A percentile compares a stretch with the other conserved stretches of the same genome.
Conservation (phyloP, 2,113 vertebrate genomes). For the Rana temporaria region DNA sequence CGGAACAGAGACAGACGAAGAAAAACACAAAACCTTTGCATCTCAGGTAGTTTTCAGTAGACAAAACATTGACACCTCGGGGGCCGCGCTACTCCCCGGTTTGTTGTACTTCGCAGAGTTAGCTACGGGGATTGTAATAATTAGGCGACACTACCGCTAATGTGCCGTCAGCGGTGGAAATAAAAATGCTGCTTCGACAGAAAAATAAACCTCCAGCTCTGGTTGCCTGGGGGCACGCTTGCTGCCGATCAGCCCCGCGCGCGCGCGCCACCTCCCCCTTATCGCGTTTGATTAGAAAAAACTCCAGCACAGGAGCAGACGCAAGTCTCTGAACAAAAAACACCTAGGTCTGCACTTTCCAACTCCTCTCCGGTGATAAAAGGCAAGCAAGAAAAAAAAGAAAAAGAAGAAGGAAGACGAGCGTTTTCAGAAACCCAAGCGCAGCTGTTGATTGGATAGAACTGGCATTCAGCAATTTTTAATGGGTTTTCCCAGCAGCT, state of each 20-base stretch:
- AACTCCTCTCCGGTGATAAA: conserved; percentile 35
- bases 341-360: conserved; percentile 29
- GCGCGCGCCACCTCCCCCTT: conserved; percentile 5
- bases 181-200: conserved; percentile 34
- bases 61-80: conserved; percentile 35
- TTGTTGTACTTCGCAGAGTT: background rate
- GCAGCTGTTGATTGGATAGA: background rate
- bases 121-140: conserved; percentile 47
- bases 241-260: background rate
- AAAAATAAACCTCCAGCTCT: conserved; percentile 15
- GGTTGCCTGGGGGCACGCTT: conserved; percentile 17
- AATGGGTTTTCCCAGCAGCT: conserved; percentile 26
- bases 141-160: conserved; percentile 27
- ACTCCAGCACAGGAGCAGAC: conserved; percentile 18
- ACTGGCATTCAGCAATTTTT: conserved; percentile 17
- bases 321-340: conserved; percentile 15
- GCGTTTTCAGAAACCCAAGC: conserved; percentile 26
- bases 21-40: background rate
- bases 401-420: background rate
- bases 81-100: conserved; percentile 17
- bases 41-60: background rate
- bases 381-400: conserved; percentile 17
- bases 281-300: conserved; percentile 46
- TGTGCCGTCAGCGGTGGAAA: background rate
- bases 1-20: background rate